Evolutionary conservation across 2,797 vertebrate genomes (phyloP), one percentile per base, ranked within the genome.

Genomic region (Neostethus bicornis): DNA sequence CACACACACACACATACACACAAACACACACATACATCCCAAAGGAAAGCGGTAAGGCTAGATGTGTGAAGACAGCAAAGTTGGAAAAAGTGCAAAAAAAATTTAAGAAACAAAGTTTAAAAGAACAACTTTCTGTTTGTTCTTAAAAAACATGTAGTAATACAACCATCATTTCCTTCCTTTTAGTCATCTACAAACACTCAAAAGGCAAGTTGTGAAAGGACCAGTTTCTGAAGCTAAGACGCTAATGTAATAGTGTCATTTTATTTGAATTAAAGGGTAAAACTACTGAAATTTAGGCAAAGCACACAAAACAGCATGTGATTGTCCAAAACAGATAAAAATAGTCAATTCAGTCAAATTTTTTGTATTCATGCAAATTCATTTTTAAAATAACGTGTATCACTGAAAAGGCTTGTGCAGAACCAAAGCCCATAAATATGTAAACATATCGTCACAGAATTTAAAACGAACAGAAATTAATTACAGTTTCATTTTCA

Each of bases 61-160:
- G 62, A 48, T 32, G 50, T 26, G 25, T 61, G 58, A 70, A 63
- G 35, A 71, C 4, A 70, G 50, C 4, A 29, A 26, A 66, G 61
- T 37, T 25, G 35, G 32, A 58, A 55, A 73, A 70, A 51, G 51
- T 7, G 46, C 13, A 7, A 8, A 24, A 24, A 20, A 19, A 10
- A 12, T 29, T 7, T 28, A 19, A 4, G 16, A 29, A 19, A 17
- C 19, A 17, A n/a, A n/a, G n/a, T 20, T 37, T 20, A 37, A 37
- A 39, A 39, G 39, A 19, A 20, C 7, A 16, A 17, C 6, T 32
- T 16, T 2, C 16, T 17, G 20, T 39, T 39, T 17, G 39, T 39
- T 32, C 39, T 32, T 2, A 19, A 20, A 34, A 16, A 14, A 5
- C 32, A 16, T 16, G n/a, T 37, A 39, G 37, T 11, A 17, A 19